phyloP scores from a whole-genome alignment of 2,797 vertebrate genomes.

The Typhlichthys eigenmanni region DNA sequence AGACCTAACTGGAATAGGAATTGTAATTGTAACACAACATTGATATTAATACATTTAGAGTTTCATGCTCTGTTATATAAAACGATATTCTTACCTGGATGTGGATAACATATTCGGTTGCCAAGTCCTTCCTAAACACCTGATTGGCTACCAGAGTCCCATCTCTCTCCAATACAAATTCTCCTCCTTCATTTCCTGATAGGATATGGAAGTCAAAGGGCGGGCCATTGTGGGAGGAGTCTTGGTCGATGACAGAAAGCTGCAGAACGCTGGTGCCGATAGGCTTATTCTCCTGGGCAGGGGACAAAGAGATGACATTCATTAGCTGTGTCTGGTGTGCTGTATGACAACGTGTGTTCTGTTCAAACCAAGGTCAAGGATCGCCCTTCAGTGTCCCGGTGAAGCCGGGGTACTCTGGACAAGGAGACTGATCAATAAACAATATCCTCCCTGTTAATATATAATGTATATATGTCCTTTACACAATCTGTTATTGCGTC shows the following conservation, averaged over 20 bases:
- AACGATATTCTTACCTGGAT: conserved; percentile 83
- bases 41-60: not conserved
- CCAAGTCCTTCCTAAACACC: conserved; percentile 85
- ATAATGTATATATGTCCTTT: no score
- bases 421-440: no score
- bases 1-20: no score
- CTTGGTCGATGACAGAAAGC: conserved; percentile 90
- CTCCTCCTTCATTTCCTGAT: conserved; percentile 89
- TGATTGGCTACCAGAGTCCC: conserved; percentile 88
- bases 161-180: conserved; percentile 86
- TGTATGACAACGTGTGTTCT: not conserved
- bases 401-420: no score
- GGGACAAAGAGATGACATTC: not conserved
- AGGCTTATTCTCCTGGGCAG: conserved; percentile 91
- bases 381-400: no score
- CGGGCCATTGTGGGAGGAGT: conserved; percentile 93
- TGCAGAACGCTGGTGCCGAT: conserved; percentile 92
- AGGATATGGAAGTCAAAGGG: conserved; percentile 91
- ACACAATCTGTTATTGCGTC: no score
- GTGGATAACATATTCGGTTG: conserved; percentile 85
- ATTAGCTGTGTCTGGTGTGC: not conserved
- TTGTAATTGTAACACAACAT: no score
- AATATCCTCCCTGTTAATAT: no score
- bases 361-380: no score
- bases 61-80: not conserved